phyloP scores from a whole-genome alignment of 92 coral and sea anemone genomes.

The Chrysogorgia sp. region DNA sequence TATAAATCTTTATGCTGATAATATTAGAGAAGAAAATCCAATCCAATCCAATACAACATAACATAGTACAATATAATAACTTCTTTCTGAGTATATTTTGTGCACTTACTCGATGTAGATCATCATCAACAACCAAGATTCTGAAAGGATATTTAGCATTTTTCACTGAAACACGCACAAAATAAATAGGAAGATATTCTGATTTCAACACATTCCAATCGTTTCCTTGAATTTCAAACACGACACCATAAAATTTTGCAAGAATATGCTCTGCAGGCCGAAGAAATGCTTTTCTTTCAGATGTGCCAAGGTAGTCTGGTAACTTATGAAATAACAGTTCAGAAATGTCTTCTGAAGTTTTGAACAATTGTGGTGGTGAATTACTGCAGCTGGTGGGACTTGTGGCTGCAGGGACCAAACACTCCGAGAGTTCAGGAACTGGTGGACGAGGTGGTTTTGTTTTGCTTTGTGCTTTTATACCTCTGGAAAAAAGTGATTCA shows the following conservation, averaged over 20 bases:
- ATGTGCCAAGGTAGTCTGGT: not conserved
- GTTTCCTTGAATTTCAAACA: conserved; percentile 26
- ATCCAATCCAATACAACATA: too few relatives aligned
- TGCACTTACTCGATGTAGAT: conserved; percentile 19
- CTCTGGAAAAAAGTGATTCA: too few relatives aligned
- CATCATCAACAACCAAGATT: conserved; percentile 75
- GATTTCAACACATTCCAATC: conserved; percentile 36
- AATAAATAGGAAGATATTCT: conserved; percentile 75
- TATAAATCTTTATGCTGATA: too few relatives aligned
- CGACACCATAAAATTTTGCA: conserved; percentile 34
- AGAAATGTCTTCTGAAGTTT: not conserved
- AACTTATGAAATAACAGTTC: conserved; percentile 7
- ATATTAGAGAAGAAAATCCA: too few relatives aligned
- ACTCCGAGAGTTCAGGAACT: not conserved
- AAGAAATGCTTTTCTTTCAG: conserved; percentile 25
- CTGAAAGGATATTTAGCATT: conserved; percentile 91
- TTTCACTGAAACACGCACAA: conserved; percentile 76
- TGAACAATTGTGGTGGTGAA: conserved; percentile 9
- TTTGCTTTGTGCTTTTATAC: not conserved
- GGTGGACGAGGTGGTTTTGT: conserved; percentile 27
- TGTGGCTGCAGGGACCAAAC: not conserved
- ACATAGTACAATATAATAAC: not conserved
- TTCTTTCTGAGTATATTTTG: not conserved
- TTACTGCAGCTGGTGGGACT: not conserved
- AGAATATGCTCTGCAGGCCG: conserved; percentile 37